Evolutionary conservation across 2,888 invertebrate species (phyloP).

Genomic region (Myopa tessellatipennis): DNA sequence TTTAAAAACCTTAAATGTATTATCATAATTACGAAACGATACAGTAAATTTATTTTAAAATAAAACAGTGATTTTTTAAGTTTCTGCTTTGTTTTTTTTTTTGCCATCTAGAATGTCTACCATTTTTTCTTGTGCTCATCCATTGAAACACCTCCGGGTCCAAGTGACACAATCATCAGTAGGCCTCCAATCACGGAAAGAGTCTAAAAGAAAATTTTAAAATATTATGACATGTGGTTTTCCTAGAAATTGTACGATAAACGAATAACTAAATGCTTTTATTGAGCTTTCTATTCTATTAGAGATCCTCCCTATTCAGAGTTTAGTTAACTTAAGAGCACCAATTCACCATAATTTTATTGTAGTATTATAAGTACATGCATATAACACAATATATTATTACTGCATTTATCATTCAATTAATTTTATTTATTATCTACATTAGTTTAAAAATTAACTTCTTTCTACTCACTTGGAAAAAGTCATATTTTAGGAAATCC

Average conservation of each 20-base stretch:
- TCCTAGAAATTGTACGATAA: neutral
- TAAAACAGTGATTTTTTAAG: constrained; percentile 38
- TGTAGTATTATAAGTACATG: too few relatives aligned
- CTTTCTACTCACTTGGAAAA: constrained; percentile 89
- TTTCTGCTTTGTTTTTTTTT: constrained; percentile 1
- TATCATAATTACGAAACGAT: constrained; percentile 46
- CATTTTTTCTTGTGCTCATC: constrained; percentile 99
- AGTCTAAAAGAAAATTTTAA: constrained; percentile 74
- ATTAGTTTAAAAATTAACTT: neutral
- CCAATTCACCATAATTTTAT: too few relatives aligned
- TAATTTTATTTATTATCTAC: neutral
- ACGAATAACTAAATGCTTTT: neutral
- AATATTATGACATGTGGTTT: neutral
- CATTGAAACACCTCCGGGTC: constrained; percentile 99
- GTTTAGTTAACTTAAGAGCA: too few relatives aligned
- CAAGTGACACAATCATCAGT: constrained; percentile 96
- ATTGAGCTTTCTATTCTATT: too few relatives aligned
- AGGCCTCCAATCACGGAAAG: constrained; percentile 98
- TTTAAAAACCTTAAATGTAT: neutral
- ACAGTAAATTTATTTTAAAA: constrained; percentile 49
- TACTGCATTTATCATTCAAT: too few relatives aligned
- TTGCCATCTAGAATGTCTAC: constrained; percentile 55
- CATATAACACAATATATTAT: neutral
- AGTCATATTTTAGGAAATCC: constrained; percentile 99
- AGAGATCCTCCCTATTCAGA: too few relatives aligned